phyloP scores from a whole-genome alignment of 2,888 invertebrate genomes.

The Plutella xylostella region DNA sequence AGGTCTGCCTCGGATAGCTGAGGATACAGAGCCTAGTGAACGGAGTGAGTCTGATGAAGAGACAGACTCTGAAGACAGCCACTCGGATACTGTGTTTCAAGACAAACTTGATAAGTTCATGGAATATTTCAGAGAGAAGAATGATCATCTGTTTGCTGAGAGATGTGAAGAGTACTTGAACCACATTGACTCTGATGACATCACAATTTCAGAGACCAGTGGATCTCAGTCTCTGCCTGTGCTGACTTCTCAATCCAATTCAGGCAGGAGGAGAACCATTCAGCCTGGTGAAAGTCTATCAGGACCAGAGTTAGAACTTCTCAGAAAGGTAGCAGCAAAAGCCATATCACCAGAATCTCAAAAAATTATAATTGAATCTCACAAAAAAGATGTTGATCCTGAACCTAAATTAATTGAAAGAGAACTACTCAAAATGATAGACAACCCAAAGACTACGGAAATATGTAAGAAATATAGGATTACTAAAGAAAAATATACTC shows the following conservation, averaged over 20 bases:
- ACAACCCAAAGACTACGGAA: constrained; percentile 58
- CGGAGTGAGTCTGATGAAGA: constrained; percentile 73
- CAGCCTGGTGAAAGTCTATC: constrained; percentile 73
- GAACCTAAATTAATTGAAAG: constrained; percentile 67
- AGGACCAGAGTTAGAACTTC: constrained; percentile 68
- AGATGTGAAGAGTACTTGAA: constrained; percentile 72
- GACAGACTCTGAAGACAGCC: constrained; percentile 69
- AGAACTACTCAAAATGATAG: constrained; percentile 64
- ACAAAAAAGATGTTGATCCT: constrained; percentile 64
- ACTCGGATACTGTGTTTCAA: constrained; percentile 74
- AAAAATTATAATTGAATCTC: constrained; percentile 66
- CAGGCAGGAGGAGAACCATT: constrained; percentile 67
- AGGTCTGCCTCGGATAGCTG: constrained; percentile 59
- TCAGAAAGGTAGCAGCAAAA: constrained; percentile 71
- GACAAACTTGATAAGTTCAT: constrained; percentile 80
- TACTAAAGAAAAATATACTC: constrained; percentile 60
- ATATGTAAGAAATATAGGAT: constrained; percentile 66
- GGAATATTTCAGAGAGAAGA: constrained; percentile 77
- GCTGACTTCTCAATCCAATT: constrained; percentile 61
- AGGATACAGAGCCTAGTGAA: constrained; percentile 70
- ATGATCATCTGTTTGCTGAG: constrained; percentile 74
- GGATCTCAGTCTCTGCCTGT: constrained; percentile 58
- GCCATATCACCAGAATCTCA: constrained; percentile 65
- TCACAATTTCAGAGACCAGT: constrained; percentile 63
- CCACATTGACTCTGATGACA: constrained; percentile 61